Conservation (phyloP, 2,888 invertebrate species). For the Tolmerus cingulatus region DNA sequence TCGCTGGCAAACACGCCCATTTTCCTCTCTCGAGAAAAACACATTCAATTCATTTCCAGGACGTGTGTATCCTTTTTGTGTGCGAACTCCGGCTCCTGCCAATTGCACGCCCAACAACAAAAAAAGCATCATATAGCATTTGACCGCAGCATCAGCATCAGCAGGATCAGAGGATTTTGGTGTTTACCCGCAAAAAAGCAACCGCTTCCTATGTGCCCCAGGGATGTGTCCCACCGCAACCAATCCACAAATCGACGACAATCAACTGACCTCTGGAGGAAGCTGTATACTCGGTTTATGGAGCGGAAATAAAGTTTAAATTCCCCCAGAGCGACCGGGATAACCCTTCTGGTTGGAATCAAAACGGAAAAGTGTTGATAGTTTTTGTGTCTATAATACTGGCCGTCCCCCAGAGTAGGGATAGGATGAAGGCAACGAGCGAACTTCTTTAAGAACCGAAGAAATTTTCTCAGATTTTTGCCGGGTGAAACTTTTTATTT, state of each 20-base stretch:
- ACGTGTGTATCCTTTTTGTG: not conserved
- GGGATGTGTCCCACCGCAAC: not conserved
- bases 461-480: not conserved
- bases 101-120: not conserved
- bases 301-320: constrained; percentile 40
- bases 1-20: not conserved
- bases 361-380: constrained; percentile 38
- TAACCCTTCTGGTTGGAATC: constrained; percentile 27
- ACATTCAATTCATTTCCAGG: not conserved
- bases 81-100: not conserved
- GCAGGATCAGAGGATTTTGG: not conserved
- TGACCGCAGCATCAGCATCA: not conserved
- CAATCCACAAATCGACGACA: constrained; percentile 15
- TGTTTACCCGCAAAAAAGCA: not conserved
- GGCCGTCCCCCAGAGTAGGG: not conserved
- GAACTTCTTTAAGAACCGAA: not conserved
- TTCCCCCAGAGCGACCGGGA: not conserved
- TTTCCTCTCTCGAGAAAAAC: not conserved
- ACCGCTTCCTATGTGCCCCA: not conserved
- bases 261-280: constrained; percentile 21
- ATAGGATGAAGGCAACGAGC: not conserved
- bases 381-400: not conserved
- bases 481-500: not conserved
- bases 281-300: constrained; percentile 9
- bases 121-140: not conserved